These are phyloP conservation scores for Myotis brandtii DNA, from an alignment of 2,113 vertebrate genomes.

Conservation along the genomic window DNA sequence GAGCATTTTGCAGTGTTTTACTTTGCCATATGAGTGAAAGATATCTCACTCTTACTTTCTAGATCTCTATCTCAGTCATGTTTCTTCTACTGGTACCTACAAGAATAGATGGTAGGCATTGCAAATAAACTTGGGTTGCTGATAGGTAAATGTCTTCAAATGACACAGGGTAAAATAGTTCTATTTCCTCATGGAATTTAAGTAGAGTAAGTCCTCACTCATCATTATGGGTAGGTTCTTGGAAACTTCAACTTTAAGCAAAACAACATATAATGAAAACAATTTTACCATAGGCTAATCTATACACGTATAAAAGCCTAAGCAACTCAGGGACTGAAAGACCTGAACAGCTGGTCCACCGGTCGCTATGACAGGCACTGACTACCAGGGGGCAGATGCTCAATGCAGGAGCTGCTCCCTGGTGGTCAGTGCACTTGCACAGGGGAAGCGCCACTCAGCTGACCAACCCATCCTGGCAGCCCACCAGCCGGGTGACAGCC, in stretches of 20 bases:
- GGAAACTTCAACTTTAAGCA: neutral
- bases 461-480: too few species aligned
- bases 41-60: neutral
- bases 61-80: neutral
- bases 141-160: neutral
- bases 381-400: too few species aligned
- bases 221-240: neutral
- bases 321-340: too few species aligned
- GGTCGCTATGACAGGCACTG: too few species aligned
- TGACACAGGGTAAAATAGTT: neutral
- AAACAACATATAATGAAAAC: neutral
- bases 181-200: neutral
- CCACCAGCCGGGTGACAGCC: too few species aligned
- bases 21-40: neutral
- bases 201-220: neutral
- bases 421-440: too few species aligned
- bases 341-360: too few species aligned
- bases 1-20: neutral
- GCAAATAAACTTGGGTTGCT: neutral
- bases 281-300: neutral
- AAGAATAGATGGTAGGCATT: neutral
- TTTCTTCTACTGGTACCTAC: neutral
- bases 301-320: too few species aligned
- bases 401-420: too few species aligned
- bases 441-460: too few species aligned